Percentiles rank a stretch among this genome's conserved stretches.
These are phyloP conservation scores for Bergia puertoricense DNA, from an alignment of 92 coral and sea anemone genomes.

Conservation along the genomic window DNA sequence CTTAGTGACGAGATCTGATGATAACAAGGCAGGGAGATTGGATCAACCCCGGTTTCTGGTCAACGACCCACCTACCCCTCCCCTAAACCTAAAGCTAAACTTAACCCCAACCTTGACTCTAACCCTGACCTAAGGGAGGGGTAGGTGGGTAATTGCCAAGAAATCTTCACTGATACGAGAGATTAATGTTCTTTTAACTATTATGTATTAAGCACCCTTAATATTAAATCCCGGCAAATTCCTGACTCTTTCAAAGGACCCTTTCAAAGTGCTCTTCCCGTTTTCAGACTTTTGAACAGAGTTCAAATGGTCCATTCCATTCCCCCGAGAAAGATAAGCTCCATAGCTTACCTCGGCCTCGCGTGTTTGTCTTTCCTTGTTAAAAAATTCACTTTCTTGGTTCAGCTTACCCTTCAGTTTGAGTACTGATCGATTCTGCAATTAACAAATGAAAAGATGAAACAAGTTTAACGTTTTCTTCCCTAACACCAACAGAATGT, in stretches of 20 bases:
- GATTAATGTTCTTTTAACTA: background rate
- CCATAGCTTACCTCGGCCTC: constrained; percentile 69
- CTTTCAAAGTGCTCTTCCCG: no score
- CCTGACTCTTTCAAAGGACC: background rate
- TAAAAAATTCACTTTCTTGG: constrained; percentile 68
- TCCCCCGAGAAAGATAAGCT: background rate
- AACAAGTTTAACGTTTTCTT: background rate
- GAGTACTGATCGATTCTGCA: constrained; percentile 73
- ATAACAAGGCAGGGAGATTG: background rate
- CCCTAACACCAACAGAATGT: background rate
- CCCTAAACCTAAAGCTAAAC: no score
- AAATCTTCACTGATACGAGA: background rate
- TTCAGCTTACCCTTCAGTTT: constrained; percentile 78
- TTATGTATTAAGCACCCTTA: background rate
- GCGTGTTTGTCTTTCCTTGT: constrained; percentile 70
- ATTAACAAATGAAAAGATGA: background rate
- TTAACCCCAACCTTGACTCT: no score
- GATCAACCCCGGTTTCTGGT: no score
- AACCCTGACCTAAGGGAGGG: no score
- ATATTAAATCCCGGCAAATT: no score
- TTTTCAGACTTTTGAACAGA: background rate
- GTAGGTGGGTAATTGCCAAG: no score
- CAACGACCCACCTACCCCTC: no score
- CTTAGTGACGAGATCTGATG: constrained; percentile 72
- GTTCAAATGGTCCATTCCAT: background rate